A percentile compares a stretch with the other conserved stretches of the same genome.
Conservation (phyloP, 2,797 vertebrate species). For the Cygnus olor region DNA sequence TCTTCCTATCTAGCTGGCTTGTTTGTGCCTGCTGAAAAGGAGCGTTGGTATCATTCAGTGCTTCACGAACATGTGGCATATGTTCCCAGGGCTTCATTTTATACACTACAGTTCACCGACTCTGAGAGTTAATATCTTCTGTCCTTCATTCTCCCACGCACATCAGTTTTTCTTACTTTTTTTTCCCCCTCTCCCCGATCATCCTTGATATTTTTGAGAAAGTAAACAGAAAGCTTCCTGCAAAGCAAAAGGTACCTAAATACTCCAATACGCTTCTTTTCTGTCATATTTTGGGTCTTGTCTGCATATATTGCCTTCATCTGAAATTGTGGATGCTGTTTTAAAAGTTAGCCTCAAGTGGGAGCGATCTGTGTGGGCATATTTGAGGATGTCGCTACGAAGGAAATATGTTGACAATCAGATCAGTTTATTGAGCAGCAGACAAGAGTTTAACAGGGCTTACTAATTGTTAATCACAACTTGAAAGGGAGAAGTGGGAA, state of each 20-base stretch:
- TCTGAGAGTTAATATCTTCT: neutral
- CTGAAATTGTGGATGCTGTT: neutral
- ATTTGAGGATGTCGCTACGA: neutral
- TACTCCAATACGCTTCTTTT: neutral
- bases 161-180: neutral
- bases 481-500: neutral
- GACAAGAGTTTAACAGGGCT: neutral
- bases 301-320: neutral
- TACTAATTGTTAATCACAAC: neutral
- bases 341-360: neutral
- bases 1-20: neutral
- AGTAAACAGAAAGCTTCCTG: neutral
- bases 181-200: neutral
- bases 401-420: neutral
- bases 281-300: fast-evolving
- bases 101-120: neutral
- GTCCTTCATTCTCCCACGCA: neutral
- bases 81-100: neutral
- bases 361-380: neutral
- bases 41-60: neutral
- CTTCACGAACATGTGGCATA: neutral
- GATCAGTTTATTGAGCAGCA: neutral
- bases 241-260: neutral
- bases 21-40: neutral
- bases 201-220: neutral